Evolutionary conservation across 2,888 invertebrate species (phyloP), one percentile per base, ranked within the genome.

Genomic region (Drosophila ezoana): DNA sequence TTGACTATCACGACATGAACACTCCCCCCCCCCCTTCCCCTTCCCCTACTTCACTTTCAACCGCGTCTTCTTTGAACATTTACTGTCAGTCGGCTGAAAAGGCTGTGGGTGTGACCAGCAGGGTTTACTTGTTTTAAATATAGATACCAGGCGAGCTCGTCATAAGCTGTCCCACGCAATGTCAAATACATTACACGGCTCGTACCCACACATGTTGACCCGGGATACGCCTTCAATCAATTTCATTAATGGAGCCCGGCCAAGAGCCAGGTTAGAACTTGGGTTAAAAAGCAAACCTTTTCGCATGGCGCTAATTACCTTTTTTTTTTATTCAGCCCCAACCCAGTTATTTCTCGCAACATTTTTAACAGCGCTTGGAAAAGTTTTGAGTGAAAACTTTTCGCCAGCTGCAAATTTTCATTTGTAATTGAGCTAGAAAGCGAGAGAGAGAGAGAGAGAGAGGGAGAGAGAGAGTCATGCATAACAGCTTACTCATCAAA

Each of bases 281-380:
- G 9, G 11, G 2, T 4, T 8, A 16, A 20, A 35, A 54, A 45
- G 2, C 13, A 32, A 78, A 52, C 57, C 56, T 66, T 79, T 62
- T 44, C 40, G 16, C 65, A 67, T 71, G 49, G 47, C 45, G 40
- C 54, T 80, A 81, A 87, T 81, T 81, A 73, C 81, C 52, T 80
- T 69, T 40, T 49, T 20, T 28, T 40, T n/a, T n/a, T n/a, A n/a
- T 8, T 37, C 14, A 51, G n/a, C 20, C 13, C 13, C 8, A 1
- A 9, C 0, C 33, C 16, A 41, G 43, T n/a, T 48, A 13, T 16
- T 16, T 40, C 16, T n/a, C 20, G 28, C 28, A 51, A 11, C 18
- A n/a, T 37, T 37, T 51, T 41, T 18, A 8, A 28, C 28, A 28
- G 18, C 13, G 49, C 18, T 58, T 51, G 35, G 56, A 38, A 56